Base-by-base conservation (phyloP, 2,113 vertebrate genomes). In the Fregata magnificens region DNA sequence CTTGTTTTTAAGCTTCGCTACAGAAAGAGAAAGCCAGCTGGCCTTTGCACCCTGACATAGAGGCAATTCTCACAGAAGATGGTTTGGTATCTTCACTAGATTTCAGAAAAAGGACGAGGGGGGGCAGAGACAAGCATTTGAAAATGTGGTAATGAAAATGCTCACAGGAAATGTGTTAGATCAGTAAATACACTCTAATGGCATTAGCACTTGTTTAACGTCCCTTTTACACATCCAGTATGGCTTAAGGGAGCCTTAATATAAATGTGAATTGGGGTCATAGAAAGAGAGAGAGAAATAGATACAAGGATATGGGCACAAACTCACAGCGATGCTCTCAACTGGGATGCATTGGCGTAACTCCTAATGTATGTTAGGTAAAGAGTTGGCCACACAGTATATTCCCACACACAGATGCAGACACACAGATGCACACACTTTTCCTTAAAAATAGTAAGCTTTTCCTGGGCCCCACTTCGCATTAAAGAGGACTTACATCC, bases 401-500 rank as follows among this genome's bases (percentile, higher is more conserved):
- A 21, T 72, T 82, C 69, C 53, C 32, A 22, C 52, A 55, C 63
- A 67, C 29, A 24, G 9, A 80, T 52, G 34, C 53, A 95, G 84
- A 76, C 77, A 82, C 44, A 86, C 16, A 91, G 67, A 94, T 71
- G 52, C 47, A 67, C 0, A 6, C 5, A 7, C 10, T 91, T 82
- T 82, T 86, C 83, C 81, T 96, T 76, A 92, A 85, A 96, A 96
- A 93, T 82, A 90, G 77, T 82, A 86, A 93, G 92, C 40, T 80
- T 95, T 92, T 59, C 26, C 93, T 96, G 90, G 93, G 87, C 42
- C 25, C 52, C 31, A 73, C 62, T 98, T 97, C 86, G 94, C 79
- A 96, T 97, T 97, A 97, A 95, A 97, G 78, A 95, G 72, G 96
- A 89, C 96, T 97, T 83, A 70, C 86, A 91, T 72, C 86, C 95